Evolutionary conservation across 2,797 vertebrate species (phyloP).

Genomic region (Orestias chungarensis): DNA sequence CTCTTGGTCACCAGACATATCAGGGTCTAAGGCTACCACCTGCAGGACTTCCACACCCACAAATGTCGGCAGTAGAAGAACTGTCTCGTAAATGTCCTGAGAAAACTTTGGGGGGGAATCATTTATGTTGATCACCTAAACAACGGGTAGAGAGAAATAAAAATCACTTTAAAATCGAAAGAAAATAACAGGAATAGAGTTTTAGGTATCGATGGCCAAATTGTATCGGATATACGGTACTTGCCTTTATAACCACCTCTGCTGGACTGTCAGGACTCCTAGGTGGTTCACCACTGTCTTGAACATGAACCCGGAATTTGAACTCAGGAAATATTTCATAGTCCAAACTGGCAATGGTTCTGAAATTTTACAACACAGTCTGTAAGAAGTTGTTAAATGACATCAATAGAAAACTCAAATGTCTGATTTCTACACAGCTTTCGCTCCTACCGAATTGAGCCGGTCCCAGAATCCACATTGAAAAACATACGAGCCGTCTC

Average conservation of each 20-base stretch:
- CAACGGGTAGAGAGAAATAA: conserved; percentile 12
- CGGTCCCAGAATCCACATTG: conserved; percentile 93
- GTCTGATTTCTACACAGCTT: background rate
- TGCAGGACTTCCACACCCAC: conserved; percentile 85
- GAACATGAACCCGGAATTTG: conserved; percentile 89
- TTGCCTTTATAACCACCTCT: conserved; percentile 88
- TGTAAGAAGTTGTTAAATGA: conserved; percentile 7
- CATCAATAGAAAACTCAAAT: background rate
- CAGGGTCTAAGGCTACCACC: conserved; percentile 90
- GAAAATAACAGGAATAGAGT: conserved; percentile 4
- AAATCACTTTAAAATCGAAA: background rate
- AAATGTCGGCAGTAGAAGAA: conserved; percentile 91
- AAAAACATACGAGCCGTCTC: conserved; percentile 89
- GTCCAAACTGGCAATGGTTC: conserved; percentile 88
- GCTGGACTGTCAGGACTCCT: conserved; percentile 86
- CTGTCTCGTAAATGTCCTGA: conserved; percentile 85
- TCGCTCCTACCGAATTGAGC: conserved; percentile 83
- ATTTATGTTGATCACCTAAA: conserved; percentile 89
- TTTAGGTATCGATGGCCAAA: conserved; percentile 6
- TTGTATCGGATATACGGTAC: conserved; percentile 11
- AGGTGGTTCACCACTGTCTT: conserved; percentile 88
- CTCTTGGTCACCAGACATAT: conserved; percentile 77
- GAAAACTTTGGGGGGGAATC: conserved; percentile 95
- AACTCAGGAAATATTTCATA: conserved; percentile 91
- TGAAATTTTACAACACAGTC: conserved; percentile 48